Conservation (phyloP, 2,113 vertebrate species). For the Gallinago jamesoni region DNA sequence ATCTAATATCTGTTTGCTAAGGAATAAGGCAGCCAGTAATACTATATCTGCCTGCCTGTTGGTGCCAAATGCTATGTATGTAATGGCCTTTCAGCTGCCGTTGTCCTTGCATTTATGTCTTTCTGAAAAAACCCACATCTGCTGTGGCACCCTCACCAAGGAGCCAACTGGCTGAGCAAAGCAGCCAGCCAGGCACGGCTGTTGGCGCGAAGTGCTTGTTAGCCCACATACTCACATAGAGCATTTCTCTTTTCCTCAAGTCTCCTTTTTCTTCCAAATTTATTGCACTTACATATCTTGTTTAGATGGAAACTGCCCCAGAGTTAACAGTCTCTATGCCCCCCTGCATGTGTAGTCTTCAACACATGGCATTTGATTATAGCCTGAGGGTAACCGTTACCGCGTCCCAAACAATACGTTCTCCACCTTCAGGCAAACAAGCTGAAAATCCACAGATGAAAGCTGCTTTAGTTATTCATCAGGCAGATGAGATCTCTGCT, state of each 20-base stretch:
- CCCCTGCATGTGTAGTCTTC: not conserved
- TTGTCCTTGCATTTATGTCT: not conserved
- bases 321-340: not conserved
- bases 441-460: conserved; percentile 41
- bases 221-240: not conserved
- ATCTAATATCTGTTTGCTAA: not conserved
- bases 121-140: not conserved
- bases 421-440: conserved; percentile 44
- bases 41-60: not conserved
- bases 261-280: not conserved
- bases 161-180: not conserved
- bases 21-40: not conserved
- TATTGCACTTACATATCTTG: not conserved
- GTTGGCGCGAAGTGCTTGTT: not conserved
- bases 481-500: conserved; percentile 54
- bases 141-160: not conserved
- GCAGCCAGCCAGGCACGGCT: not conserved
- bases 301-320: not conserved
- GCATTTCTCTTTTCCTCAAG: not conserved
- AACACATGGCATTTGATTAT: not conserved
- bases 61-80: not conserved
- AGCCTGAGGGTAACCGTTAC: not conserved
- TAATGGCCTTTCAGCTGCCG: not conserved
- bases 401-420: not conserved
- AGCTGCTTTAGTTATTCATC: conserved; percentile 55